Conservation (phyloP, 2,888 invertebrate species). For the Oasisia sp. region DNA sequence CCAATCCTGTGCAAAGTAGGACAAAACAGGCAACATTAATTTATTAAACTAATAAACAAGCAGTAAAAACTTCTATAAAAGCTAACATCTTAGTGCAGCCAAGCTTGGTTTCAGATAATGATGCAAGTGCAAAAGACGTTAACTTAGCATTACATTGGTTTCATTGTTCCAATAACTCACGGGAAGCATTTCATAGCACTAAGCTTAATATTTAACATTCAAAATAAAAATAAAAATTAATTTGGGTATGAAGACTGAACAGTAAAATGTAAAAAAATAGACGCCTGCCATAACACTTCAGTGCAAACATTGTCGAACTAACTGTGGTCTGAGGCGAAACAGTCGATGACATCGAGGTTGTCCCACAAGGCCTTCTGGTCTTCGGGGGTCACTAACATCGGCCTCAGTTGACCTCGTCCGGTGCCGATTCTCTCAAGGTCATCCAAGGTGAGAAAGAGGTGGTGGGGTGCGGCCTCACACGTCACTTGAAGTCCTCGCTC, state of each 20-base stretch:
- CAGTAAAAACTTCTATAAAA: no score
- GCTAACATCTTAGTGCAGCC: no score
- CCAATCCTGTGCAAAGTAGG: not conserved
- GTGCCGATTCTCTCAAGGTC: conserved; percentile 71
- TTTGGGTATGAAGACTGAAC: no score
- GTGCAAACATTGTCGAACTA: conserved; percentile 19
- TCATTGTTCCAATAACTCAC: not conserved
- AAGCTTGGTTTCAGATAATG: no score
- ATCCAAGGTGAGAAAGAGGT: conserved; percentile 88
- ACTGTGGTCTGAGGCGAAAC: conserved; percentile 98
- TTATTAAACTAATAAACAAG: no score
- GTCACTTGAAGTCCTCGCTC: conserved; percentile 86
- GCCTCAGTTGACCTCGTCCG: conserved; percentile 85
- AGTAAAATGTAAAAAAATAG: no score
- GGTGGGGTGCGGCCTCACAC: conserved; percentile 98
- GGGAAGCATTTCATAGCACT: conserved; percentile 1
- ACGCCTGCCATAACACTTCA: not conserved
- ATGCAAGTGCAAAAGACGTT: no score
- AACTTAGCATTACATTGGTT: not conserved
- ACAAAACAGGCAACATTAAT: not conserved
- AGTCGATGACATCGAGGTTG: conserved; percentile 92
- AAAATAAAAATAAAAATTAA: not conserved
- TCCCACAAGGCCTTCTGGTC: conserved; percentile 99
- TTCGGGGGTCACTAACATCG: conserved; percentile 83
- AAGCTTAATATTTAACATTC: no score